A percentile compares a stretch with the other conserved stretches of the same genome.
phyloP scores from a whole-genome alignment of 2,113 vertebrate genomes.

The Ancistrus triradiatus region DNA sequence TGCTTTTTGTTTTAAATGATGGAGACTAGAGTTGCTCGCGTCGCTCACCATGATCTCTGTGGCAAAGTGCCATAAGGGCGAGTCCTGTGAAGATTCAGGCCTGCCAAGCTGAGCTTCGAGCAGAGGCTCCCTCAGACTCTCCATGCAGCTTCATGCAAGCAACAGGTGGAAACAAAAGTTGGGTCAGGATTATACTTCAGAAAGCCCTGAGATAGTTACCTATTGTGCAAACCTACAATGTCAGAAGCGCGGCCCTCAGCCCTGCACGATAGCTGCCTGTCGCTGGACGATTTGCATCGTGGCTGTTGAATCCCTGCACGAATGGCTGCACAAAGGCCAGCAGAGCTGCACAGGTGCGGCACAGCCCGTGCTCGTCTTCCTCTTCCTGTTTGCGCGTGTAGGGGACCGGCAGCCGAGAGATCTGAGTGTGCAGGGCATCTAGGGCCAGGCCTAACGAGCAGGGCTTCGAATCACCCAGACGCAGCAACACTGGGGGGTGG shows the following conservation, averaged over 20 bases:
- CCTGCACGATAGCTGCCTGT: constrained; percentile 51
- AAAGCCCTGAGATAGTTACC: no score
- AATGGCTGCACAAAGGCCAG: constrained; percentile 77
- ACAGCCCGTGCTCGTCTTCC: constrained; percentile 76
- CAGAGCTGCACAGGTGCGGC: constrained; percentile 77
- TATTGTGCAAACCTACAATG: constrained; percentile 76
- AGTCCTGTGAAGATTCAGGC: constrained; percentile 58
- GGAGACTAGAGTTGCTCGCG: neutral
- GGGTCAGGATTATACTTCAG: no score
- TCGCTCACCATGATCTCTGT: constrained; percentile 78
- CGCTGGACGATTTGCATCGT: constrained; percentile 51
- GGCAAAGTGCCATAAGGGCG: constrained; percentile 79
- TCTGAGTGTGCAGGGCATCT: constrained; percentile 78
- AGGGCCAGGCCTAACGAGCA: constrained; percentile 75
- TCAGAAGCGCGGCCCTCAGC: constrained; percentile 79
- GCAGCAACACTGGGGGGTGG: constrained; percentile 72
- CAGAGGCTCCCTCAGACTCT: constrained; percentile 81
- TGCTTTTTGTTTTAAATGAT: no score
- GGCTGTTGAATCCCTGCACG: constrained; percentile 69
- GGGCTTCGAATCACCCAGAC: constrained; percentile 72
- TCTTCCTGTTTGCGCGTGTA: constrained; percentile 78
- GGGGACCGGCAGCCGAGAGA: constrained; percentile 84
- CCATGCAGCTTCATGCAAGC: constrained; percentile 77
- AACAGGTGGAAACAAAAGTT: neutral
- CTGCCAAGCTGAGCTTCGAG: constrained; percentile 75